Conservation (phyloP, 2,888 invertebrate species). For the Apodemia mormo region DNA sequence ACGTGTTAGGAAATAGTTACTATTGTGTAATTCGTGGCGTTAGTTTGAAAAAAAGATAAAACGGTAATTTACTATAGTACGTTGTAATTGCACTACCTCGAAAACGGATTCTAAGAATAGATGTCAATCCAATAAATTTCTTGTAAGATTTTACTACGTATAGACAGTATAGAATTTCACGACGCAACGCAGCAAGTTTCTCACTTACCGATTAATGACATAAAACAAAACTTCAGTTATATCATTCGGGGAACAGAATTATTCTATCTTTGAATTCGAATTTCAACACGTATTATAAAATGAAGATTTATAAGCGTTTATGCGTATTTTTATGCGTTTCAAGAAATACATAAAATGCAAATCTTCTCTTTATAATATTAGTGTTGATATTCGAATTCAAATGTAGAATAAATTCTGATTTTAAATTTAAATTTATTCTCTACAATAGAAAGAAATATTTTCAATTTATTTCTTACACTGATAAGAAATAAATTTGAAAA, state of each 20-base stretch:
- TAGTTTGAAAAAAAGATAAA: background rate
- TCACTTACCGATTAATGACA: conserved; percentile 15
- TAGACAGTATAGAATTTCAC: conserved; percentile 41
- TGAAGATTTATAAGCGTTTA: background rate
- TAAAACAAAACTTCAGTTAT: background rate
- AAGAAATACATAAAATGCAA: too few relatives aligned
- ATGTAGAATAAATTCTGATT: too few relatives aligned
- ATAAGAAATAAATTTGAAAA: too few relatives aligned
- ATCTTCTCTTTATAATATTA: too few relatives aligned
- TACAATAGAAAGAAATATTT: too few relatives aligned
- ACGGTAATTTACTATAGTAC: conserved; percentile 14
- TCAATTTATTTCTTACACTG: too few relatives aligned
- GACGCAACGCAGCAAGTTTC: conserved; percentile 31
- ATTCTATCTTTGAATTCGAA: background rate
- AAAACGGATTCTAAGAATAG: conserved; percentile 23
- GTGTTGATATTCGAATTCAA: too few relatives aligned
- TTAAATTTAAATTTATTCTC: too few relatives aligned
- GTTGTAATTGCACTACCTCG: conserved; percentile 18
- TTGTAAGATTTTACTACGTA: conserved; percentile 24
- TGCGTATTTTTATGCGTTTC: too few relatives aligned
- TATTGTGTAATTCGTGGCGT: too few relatives aligned
- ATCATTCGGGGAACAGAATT: background rate
- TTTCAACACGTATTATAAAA: background rate
- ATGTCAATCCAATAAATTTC: conserved; percentile 17
- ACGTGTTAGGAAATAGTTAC: too few relatives aligned